Percentiles rank a stretch among this genome's conserved stretches.
Evolutionary conservation across 2,797 vertebrate genomes (phyloP).

Genomic region (Garrulus glandarius): DNA sequence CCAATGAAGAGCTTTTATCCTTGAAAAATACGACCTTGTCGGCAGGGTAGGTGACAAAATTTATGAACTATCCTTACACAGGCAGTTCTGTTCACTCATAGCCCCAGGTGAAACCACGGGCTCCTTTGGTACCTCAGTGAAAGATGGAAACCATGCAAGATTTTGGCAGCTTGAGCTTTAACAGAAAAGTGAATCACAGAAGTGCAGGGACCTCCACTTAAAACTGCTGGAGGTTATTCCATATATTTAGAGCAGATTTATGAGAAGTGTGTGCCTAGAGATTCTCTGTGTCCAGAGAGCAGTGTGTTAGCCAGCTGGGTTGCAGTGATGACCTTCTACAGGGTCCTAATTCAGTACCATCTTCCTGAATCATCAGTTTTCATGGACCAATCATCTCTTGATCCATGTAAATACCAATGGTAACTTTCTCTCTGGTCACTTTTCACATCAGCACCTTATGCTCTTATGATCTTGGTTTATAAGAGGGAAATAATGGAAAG

Average conservation of each 20-base stretch:
- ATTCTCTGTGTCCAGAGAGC: neutral
- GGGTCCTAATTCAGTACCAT: neutral
- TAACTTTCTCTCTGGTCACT: neutral
- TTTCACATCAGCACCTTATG: neutral
- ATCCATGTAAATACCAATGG: neutral
- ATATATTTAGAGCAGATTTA: neutral
- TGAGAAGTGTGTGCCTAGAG: neutral
- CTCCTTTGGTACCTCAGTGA: neutral
- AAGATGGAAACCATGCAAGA: neutral
- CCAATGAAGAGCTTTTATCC: neutral
- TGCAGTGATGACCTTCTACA: neutral
- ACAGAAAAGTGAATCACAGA: neutral
- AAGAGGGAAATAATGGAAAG: neutral
- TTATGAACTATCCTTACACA: neutral
- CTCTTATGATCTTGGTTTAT: neutral
- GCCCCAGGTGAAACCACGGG: neutral
- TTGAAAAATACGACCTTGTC: neutral
- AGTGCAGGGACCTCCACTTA: neutral
- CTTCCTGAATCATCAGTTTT: neutral
- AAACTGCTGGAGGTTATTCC: neutral
- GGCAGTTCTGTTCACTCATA: neutral
- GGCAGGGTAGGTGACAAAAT: neutral
- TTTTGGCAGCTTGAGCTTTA: neutral
- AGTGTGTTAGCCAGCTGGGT: neutral
- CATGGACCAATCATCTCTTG: accelerated